Base-by-base conservation (phyloP, 2,888 invertebrate genomes). In the Nesidiocoris tenuis region DNA sequence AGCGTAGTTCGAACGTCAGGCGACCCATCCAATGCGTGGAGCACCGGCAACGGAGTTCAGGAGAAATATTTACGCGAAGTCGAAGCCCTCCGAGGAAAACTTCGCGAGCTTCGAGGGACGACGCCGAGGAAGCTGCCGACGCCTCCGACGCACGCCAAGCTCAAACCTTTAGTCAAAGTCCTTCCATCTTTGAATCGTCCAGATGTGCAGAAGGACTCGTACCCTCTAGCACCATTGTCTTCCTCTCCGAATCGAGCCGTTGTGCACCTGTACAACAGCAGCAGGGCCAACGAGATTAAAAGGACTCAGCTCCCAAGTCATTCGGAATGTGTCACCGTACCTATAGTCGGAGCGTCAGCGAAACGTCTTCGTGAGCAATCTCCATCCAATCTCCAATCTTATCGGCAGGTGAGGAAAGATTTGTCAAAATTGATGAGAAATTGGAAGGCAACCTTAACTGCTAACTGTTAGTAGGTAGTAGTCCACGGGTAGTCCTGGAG, bases 1-100 rank as follows among this genome's bases (percentile, higher is more conserved):
- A 39, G 39, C 12, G 39, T 12, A 7, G 39, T 39, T 39, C 39
- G 39, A 39, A 39, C 39, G 39, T 39, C 39, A 39, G 39, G 39
- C 3, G 39, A 39, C 3, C 5, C 39, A 61, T 7, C 61, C 19
- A 56, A 24, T 2, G 21, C 72, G 12, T 72, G 72, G 72, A 72
- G 61, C 39, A 39, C 72, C 12, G 72, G 61, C 12, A 77, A 74
- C 59, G 75, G 77, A 16, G 71, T 80, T 7, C 80, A 80, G 66
- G 80, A 80, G 77, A 75, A 79, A 67, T 81, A 81, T 67, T 75
- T 80, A 12, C 74, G 76, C 9, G 81, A 81, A 77, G 80, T 81
- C 54, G 81, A 81, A 77, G 77, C 78, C 5, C 77, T 81, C 5
- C 76, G 80, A 24, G 80, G 78, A 39, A 80, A 81, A 71, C 76